Base-by-base conservation (phyloP, 2,797 vertebrate genomes). In the Cirrhinus molitorella region DNA sequence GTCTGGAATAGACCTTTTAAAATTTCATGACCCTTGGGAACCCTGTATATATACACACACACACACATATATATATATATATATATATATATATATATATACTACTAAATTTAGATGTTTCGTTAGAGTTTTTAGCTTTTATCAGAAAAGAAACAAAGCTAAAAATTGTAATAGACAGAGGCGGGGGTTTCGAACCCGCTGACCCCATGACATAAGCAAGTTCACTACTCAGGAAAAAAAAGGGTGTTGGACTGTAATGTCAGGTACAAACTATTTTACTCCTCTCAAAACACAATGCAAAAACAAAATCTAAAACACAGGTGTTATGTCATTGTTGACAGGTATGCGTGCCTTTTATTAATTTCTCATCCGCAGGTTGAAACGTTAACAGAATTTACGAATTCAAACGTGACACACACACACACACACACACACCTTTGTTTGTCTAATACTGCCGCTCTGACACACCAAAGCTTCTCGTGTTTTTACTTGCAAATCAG, bases 401-500 rank as follows among this genome's bases (percentile, higher is more conserved):
- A 71, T 81, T 81, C 79, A 81, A 45, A 82, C 45, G 19, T 59
- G 23, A 74, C 40, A 70, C 49, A 85, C 83, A 85, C 80, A 68
- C 68, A 79, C 86, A 85, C 87, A 89, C 86, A n/a, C n/a, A n/a
- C n/a, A n/a, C n/a, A n/a, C n/a, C 87, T 89, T 86, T 89, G 82
- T 91, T 89, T 89, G 79, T 85, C 83, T 78, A 88, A 76, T 77
- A 47, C 85, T 67, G 78, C 31, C 68, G 63, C 23, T 81, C 21
- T 79, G 43, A 80, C 83, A 81, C 59, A 73, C 68, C 59, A 81
- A 86, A 81, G 37, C 85, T 76, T 80, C 72, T 83, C 72, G 17
- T 86, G 85, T 85, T 89, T 91, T 87, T 85, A 87, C 84, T 87
- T 89, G 89, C 86, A 88, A 83, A 86, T 90, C 57, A 37, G 85